Evolutionary conservation across 2,888 invertebrate genomes (phyloP), one percentile per base, ranked within the genome.

Genomic region (Heteromurus nitidus): DNA sequence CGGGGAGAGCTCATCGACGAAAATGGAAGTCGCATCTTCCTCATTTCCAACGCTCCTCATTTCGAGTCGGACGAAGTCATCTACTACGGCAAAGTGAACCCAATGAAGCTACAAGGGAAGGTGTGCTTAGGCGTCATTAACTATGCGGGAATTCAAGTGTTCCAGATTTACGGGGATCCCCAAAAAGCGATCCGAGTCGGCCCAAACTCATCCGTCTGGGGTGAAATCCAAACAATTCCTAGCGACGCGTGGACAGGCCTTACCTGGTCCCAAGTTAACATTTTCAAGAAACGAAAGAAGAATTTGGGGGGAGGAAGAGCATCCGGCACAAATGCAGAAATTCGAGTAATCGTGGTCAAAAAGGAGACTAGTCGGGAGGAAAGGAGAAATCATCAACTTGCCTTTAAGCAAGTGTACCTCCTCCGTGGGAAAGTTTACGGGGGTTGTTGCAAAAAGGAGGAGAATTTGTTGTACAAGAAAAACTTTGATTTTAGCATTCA

Each of bases 1-100:
- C 68, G 62, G 65, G 80, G 68, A 1, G 83, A 83, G 74, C 18
- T 83, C 16, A 65, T 83, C 1, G 75, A 83, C 44, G 68, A 79
- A 20, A 36, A 65, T 7, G 83, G 81, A 2, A 36, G 79, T 13
- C 22, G 81, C 69, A 81, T 83, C 36, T 77, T 81, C n/a, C 18
- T 81, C 3, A 36, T 80, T 18, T 68, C 67, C 3, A 36, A 20
- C 24, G 47, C 44, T 44, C 20, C 36, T 3, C 72, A 58, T 1
- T 36, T 58, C 24, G 24, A 18, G 9, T 80, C 80, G 5, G 50
- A 67, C 42, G 77, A 77, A 20, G 77, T 77, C 1, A 55, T 77
- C 3, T 53, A 67, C 5, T 77, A 64, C 36, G 77, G 68, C 24
- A 68, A 26, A 16, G 9, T 31, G 13, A 62, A 47, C 13, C 7